These are phyloP conservation scores for Uromys caudimaculatus DNA, from an alignment of 2,797 vertebrate species.

Conservation along the genomic window DNA sequence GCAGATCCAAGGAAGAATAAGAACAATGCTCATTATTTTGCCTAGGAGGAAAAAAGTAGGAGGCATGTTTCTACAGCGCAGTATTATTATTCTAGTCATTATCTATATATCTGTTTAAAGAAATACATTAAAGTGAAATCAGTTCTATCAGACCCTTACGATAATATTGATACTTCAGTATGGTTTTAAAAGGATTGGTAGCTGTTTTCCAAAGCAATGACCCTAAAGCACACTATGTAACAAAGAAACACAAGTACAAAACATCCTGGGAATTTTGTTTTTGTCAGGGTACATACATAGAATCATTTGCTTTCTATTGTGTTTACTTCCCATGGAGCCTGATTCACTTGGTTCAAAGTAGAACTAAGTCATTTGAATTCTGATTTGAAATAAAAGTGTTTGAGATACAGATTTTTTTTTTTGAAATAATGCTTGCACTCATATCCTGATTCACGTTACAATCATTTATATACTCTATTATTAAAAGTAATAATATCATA, in stretches of 20 bases:
- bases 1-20: neutral
- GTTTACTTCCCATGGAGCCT: neutral
- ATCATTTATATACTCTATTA: slow-evolving; percentile 34
- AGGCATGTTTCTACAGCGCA: neutral
- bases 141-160: neutral
- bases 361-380: slow-evolving; percentile 1
- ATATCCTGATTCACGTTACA: slow-evolving; percentile 33
- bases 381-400: neutral
- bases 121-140: neutral
- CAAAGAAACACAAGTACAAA: neutral
- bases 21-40: neutral
- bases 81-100: neutral
- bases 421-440: neutral
- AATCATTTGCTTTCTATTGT: neutral
- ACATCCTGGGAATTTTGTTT: neutral
- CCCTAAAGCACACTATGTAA: neutral
- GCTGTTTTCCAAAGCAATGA: neutral
- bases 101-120: neutral
- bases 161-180: neutral
- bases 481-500: slow-evolving; percentile 45
- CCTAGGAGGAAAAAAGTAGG: neutral
- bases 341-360: neutral
- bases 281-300: neutral
- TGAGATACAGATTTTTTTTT: neutral
- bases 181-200: neutral